Percentiles rank a stretch among this genome's conserved stretches.
These are phyloP conservation scores for Heloderma charlesbogerti DNA, from an alignment of 2,113 vertebrate species.

Conservation along the genomic window DNA sequence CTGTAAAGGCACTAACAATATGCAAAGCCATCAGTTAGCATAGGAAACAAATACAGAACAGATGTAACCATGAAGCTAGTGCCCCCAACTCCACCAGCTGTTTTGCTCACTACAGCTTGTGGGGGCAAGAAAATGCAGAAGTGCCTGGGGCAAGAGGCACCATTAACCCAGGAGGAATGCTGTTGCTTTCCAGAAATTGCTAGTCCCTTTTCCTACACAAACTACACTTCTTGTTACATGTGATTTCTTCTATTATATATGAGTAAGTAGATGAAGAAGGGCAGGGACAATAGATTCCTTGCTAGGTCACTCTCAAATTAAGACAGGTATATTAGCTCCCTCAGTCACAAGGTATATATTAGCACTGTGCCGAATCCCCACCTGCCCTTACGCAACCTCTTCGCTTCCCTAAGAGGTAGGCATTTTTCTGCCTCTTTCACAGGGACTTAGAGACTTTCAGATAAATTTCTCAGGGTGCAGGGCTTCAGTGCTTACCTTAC, in stretches of 20 bases:
- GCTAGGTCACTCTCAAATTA: not conserved
- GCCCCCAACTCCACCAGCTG: not conserved
- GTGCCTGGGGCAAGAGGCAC: not conserved
- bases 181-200: too few relatives aligned
- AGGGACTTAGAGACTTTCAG: too few relatives aligned
- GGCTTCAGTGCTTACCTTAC: too few relatives aligned
- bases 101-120: not conserved
- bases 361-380: too few relatives aligned
- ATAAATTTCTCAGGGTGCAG: too few relatives aligned
- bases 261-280: not conserved
- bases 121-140: not conserved
- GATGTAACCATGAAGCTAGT: not conserved
- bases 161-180: not conserved
- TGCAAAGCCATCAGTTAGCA: not conserved
- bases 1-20: not conserved
- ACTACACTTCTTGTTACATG: not conserved
- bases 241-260: not conserved
- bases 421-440: too few relatives aligned
- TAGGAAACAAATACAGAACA: not conserved
- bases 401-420: too few relatives aligned
- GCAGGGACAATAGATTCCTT: not conserved
- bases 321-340: not conserved
- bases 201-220: not conserved
- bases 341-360: not conserved
- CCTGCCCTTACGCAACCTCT: too few relatives aligned